Conservation (phyloP, 1,140 invertebrate genomes). For the Musca domestica region DNA sequence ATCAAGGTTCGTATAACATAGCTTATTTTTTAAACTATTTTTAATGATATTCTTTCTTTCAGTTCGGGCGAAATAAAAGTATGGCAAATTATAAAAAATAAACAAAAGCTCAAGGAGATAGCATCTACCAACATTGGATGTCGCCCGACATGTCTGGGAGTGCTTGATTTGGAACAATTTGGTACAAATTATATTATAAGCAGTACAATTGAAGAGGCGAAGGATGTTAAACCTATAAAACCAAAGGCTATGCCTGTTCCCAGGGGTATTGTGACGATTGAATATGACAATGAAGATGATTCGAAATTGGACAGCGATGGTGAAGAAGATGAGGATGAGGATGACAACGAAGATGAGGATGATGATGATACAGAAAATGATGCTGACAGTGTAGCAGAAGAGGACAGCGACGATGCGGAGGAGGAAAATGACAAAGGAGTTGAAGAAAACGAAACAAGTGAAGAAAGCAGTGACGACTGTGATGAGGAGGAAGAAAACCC, state of each 20-base stretch:
- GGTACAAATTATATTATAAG: constrained; percentile 16
- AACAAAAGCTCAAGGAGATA: constrained; percentile 57
- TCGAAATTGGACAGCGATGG: constrained; percentile 1
- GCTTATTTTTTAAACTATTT: not conserved
- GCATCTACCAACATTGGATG: constrained; percentile 59
- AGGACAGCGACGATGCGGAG: constrained; percentile 11
- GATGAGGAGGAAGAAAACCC: not conserved
- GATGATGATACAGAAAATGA: constrained; percentile 10
- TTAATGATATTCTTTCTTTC: constrained; percentile 42
- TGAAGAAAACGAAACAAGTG: constrained; percentile 17
- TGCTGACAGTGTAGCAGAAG: constrained; percentile 10
- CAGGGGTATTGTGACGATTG: constrained; percentile 37
- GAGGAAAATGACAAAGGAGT: constrained; percentile 11
- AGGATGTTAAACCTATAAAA: constrained; percentile 11
- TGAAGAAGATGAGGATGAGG: constrained; percentile 22
- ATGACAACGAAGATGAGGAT: constrained; percentile 5
- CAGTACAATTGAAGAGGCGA: not conserved
- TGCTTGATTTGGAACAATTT: constrained; percentile 47
- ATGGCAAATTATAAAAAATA: constrained; percentile 61
- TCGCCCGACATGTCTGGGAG: constrained; percentile 61
- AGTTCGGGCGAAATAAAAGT: constrained; percentile 78
- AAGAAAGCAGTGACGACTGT: not conserved
- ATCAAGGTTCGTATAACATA: constrained; percentile 27
- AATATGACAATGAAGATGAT: constrained; percentile 30
- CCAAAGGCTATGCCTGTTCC: constrained; percentile 13